Evolutionary conservation across 2,113 vertebrate species (phyloP), one percentile per base, ranked within the genome.

Genomic region (Labrus mixtus): DNA sequence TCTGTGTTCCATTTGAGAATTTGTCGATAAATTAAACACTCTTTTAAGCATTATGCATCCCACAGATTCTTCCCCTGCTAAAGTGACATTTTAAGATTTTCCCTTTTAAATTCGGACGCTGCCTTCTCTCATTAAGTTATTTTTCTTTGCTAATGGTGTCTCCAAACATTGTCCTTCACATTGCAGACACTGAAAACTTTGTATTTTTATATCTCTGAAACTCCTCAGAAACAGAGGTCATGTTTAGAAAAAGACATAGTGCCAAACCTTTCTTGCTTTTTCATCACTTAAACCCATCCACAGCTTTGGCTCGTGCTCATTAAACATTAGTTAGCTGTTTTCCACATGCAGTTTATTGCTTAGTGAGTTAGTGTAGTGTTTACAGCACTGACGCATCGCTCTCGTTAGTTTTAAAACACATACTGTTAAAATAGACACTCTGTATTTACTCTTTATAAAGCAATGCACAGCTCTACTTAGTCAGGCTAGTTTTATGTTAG

Each of bases 21-120:
- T 75, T 66, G 68, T 88, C 80, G 55, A 88, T 89, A 76, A 80
- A 86, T 48, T 19, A 48, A 48, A 81, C 75, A 77, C 75, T 62
- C 86, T 54, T 36, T 64, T 57, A 76, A 76, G 79, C 71, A 81
- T 82, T 33, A 79, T 84, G 67, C 65, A 79, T 81, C 62, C 62
- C n/a, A 56, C 39, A 13, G 16, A 46, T 39, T 46, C 56, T 56
- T 62, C 56, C 68, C 60, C 46, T 50, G 68, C 50, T 75, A 29
- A 72, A 78, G 43, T 29, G 25, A 54, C 64, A 54, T 65, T 63
- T 82, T 60, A 22, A 78, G 61, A 73, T 48, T 71, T 75, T 80
- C 37, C 25, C 46, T 23, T 48, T 69, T 61, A 23, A 71, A 79
- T 45, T 73, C n/a, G 17, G 23, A 66, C 33, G 17, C 20, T 66